Percentiles rank a stretch among this genome's conserved stretches.
Conservation (phyloP, 1,140 invertebrate genomes). For the Oedothorax gibbosus region DNA sequence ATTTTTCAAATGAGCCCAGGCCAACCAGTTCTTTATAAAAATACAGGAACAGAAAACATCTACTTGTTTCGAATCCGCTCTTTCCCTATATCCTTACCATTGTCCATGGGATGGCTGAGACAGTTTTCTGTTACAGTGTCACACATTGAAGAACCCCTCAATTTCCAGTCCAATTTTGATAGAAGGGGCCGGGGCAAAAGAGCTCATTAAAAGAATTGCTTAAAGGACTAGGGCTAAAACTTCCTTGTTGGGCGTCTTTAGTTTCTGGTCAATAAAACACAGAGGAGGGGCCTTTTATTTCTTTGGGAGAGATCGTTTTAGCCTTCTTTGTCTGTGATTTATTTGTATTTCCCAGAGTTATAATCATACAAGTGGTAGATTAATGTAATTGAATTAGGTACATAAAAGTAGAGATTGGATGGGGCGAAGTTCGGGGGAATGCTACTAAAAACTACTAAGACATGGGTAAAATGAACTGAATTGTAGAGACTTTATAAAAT, state of each 20-base stretch:
- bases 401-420: no score
- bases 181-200: neutral
- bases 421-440: no score
- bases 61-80: no score
- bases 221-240: neutral
- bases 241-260: neutral
- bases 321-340: neutral
- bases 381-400: constrained; percentile 1
- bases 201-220: constrained; percentile 41
- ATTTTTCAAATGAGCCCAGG: no score
- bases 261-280: constrained; percentile 19
- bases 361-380: neutral
- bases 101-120: constrained; percentile 25
- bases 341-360: neutral
- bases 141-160: neutral
- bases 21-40: no score
- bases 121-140: constrained; percentile 36
- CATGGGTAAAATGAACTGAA: no score
- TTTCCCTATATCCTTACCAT: neutral
- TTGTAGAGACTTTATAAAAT: no score
- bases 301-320: constrained; percentile 11
- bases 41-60: no score
- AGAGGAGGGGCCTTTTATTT: constrained; percentile 3
- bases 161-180: constrained; percentile 23
- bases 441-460: no score